Conservation (phyloP, 2,113 vertebrate species). For the Ciconia stormi region DNA sequence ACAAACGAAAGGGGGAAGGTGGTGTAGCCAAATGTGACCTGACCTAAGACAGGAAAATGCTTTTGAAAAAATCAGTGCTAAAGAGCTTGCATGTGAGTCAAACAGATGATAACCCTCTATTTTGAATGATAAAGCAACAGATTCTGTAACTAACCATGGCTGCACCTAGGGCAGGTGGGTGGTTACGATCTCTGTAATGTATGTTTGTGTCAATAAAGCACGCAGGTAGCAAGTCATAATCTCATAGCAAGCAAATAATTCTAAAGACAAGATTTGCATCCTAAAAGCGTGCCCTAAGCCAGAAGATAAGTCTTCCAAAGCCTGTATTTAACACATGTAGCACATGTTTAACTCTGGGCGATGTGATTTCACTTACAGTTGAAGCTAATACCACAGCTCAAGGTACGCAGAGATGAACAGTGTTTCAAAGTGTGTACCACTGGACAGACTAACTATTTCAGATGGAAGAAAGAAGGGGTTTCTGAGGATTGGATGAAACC, state of each 20-base stretch:
- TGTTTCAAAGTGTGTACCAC: background rate
- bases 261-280: constrained; percentile 35
- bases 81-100: background rate
- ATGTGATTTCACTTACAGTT: constrained; percentile 30
- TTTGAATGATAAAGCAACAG: background rate
- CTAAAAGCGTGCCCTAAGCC: background rate
- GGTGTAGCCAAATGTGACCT: background rate
- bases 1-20: background rate
- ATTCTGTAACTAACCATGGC: background rate
- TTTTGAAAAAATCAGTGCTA: background rate
- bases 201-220: background rate
- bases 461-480: constrained; percentile 36
- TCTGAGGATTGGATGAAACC: background rate
- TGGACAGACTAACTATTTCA: constrained; percentile 22
- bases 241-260: background rate
- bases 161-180: background rate
- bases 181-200: background rate
- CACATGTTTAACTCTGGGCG: constrained; percentile 18
- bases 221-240: background rate
- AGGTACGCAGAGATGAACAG: background rate
- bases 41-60: background rate
- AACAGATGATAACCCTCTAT: background rate
- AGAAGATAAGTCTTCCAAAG: constrained; percentile 53
- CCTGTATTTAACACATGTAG: constrained; percentile 30
- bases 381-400: constrained; percentile 3